Evolutionary conservation across 2,797 vertebrate species (phyloP).

Genomic region (Tympanoctomys barrerae): DNA sequence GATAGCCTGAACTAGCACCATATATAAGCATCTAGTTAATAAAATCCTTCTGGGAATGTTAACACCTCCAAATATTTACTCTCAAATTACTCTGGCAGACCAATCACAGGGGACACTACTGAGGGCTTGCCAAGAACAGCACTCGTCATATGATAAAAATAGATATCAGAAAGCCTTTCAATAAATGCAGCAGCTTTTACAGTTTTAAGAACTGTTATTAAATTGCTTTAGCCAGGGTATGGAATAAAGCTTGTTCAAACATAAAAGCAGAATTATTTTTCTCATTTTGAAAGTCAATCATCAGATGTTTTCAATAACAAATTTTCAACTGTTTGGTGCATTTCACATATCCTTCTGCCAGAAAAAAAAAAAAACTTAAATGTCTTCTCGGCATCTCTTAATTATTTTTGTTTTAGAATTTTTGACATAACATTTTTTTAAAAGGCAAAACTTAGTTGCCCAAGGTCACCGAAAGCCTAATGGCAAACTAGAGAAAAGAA

Average conservation of each 20-base stretch:
- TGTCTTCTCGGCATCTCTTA: slow-evolving; percentile 47
- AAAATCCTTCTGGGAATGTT: slow-evolving; percentile 73
- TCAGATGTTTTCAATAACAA: slow-evolving; percentile 68
- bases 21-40: slow-evolving; percentile 64
- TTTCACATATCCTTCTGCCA: slow-evolving; percentile 14
- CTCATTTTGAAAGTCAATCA: slow-evolving; percentile 56
- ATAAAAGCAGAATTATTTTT: slow-evolving; percentile 65
- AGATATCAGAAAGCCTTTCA: slow-evolving; percentile 68
- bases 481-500: slow-evolving; percentile 37
- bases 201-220: slow-evolving; percentile 65
- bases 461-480: slow-evolving; percentile 33
- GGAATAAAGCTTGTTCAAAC: slow-evolving; percentile 59
- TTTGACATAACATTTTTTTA: slow-evolving; percentile 46
- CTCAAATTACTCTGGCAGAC: slow-evolving; percentile 63
- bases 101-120: slow-evolving; percentile 50
- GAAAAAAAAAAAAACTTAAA: slow-evolving; percentile 22
- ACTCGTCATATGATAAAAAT: slow-evolving; percentile 71
- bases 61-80: slow-evolving; percentile 72
- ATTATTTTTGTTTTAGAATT: slow-evolving; percentile 44
- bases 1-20: slow-evolving; percentile 51
- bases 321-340: slow-evolving; percentile 53
- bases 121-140: slow-evolving; percentile 59
- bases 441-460: slow-evolving; percentile 33
- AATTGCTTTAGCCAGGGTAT: slow-evolving; percentile 54
- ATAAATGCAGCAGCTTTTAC: slow-evolving; percentile 72